Conservation (phyloP, 2,888 invertebrate genomes). For the Eudasyphora cyanicolor region DNA sequence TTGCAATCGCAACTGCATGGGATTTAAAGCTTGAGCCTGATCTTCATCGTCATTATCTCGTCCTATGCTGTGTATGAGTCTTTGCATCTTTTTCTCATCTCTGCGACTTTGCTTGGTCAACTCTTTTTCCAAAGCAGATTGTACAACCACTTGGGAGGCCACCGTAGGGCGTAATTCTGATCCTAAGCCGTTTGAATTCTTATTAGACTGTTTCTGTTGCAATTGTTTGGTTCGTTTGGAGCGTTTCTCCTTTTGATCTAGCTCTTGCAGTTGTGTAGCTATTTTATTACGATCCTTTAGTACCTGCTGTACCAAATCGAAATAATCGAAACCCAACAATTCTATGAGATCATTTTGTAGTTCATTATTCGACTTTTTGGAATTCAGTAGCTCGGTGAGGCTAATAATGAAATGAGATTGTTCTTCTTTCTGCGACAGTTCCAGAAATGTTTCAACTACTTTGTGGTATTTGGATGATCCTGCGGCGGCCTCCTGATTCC, state of each 20-base stretch:
- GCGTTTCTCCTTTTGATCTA: slow-evolving; percentile 72
- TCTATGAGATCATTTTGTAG: slow-evolving; percentile 93
- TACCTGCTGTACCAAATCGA: slow-evolving; percentile 87
- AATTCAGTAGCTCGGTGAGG: slow-evolving; percentile 82
- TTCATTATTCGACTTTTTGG: slow-evolving; percentile 84
- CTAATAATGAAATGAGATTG: slow-evolving; percentile 68
- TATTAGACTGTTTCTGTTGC: slow-evolving; percentile 68
- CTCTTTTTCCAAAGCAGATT: slow-evolving; percentile 91
- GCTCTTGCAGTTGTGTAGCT: slow-evolving; percentile 75
- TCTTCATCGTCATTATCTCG: slow-evolving; percentile 70
- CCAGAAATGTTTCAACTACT: slow-evolving; percentile 70
- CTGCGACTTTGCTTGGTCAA: slow-evolving; percentile 88
- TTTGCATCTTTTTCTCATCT: slow-evolving; percentile 88
- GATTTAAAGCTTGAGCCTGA: slow-evolving; percentile 80
- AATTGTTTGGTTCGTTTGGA: slow-evolving; percentile 70
- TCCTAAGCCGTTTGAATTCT: background rate
- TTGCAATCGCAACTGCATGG: slow-evolving; percentile 76
- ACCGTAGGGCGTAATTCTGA: slow-evolving; percentile 82
- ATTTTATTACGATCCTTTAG: slow-evolving; percentile 84
- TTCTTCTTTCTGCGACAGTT: slow-evolving; percentile 68
- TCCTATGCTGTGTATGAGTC: slow-evolving; percentile 72
- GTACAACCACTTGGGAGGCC: slow-evolving; percentile 90
- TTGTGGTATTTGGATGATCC: slow-evolving; percentile 55
- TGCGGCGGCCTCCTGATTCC: slow-evolving; percentile 46
- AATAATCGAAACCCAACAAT: slow-evolving; percentile 90